Evolutionary conservation across 2,888 invertebrate genomes (phyloP).

Genomic region (Drosophila mimetica): DNA sequence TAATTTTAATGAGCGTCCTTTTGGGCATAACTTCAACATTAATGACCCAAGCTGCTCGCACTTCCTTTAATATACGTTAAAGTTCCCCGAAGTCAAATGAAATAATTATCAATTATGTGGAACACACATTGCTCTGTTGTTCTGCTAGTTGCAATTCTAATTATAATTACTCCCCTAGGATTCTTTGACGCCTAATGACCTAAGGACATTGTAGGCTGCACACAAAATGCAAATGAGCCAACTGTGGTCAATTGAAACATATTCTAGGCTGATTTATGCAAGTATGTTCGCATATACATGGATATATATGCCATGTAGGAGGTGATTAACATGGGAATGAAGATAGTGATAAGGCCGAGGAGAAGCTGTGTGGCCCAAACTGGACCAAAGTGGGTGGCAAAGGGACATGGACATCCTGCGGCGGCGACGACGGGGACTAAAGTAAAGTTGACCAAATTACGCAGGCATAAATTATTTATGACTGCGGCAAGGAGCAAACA

Average conservation of each 20-base stretch:
- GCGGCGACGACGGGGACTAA: slow-evolving; percentile 25
- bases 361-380: background rate
- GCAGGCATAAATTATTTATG: slow-evolving; percentile 77
- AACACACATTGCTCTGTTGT: slow-evolving; percentile 33
- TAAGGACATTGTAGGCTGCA: slow-evolving; percentile 31
- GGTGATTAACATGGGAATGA: slow-evolving; percentile 54
- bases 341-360: slow-evolving; percentile 33
- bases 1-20: background rate
- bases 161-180: slow-evolving; percentile 51
- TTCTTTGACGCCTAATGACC: slow-evolving; percentile 53
- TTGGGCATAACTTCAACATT: slow-evolving; percentile 8
- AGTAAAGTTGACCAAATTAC: slow-evolving; percentile 73
- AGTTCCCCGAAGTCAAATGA: slow-evolving; percentile 39
- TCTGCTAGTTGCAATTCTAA: slow-evolving; percentile 36
- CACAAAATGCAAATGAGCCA: slow-evolving; percentile 50
- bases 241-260: slow-evolving; percentile 58
- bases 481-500: slow-evolving; percentile 65
- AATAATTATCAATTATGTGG: slow-evolving; percentile 45
- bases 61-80: slow-evolving; percentile 14
- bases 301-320: slow-evolving; percentile 25
- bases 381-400: slow-evolving; percentile 7
- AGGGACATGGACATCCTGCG: slow-evolving; percentile 8
- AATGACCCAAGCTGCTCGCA: slow-evolving; percentile 9
- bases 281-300: background rate
- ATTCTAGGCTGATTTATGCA: slow-evolving; percentile 65